A percentile compares a stretch with the other conserved stretches of the same genome.
Conservation (phyloP, 92 coral and sea anemone species). For the Parazoanthus darwini region DNA sequence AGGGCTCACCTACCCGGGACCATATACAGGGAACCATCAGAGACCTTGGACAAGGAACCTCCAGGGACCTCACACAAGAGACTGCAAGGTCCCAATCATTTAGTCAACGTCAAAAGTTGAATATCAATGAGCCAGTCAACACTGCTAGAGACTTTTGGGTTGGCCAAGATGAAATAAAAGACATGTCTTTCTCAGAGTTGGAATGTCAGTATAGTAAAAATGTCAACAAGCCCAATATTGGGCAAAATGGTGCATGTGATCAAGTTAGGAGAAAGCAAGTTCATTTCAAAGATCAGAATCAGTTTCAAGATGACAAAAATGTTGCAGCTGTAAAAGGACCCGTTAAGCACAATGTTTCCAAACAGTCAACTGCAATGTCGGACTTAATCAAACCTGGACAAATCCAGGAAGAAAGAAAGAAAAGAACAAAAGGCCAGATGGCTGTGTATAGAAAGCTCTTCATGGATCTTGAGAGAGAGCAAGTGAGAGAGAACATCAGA, state of each 20-base stretch:
- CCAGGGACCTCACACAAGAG: background rate
- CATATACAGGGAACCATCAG: constrained; percentile 9
- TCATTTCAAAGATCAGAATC: constrained; percentile 23
- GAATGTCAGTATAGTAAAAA: constrained; percentile 10
- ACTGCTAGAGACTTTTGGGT: constrained; percentile 70
- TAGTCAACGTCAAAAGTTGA: background rate
- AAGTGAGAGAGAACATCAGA: constrained; percentile 91
- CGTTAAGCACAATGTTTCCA: background rate
- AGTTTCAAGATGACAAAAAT: constrained; percentile 1
- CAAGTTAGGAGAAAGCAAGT: constrained; percentile 22
- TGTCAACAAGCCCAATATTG: background rate
- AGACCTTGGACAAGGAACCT: background rate
- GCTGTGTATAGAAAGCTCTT: constrained; percentile 90
- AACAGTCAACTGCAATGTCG: constrained; percentile 60
- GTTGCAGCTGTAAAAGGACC: constrained; percentile 8
- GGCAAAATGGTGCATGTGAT: background rate
- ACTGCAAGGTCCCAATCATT: background rate
- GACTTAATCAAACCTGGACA: constrained; percentile 79
- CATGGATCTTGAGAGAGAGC: constrained; percentile 97
- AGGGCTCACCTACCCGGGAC: constrained; percentile 55
- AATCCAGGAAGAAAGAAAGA: constrained; percentile 72
- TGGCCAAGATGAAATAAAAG: constrained; percentile 73
- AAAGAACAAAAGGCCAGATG: constrained; percentile 76
- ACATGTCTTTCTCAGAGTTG: constrained; percentile 44
- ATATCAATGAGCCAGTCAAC: constrained; percentile 10